A percentile compares a stretch with the other conserved stretches of the same genome.
phyloP scores from a whole-genome alignment of 1,140 invertebrate species.

The Palaemon carinicauda region DNA sequence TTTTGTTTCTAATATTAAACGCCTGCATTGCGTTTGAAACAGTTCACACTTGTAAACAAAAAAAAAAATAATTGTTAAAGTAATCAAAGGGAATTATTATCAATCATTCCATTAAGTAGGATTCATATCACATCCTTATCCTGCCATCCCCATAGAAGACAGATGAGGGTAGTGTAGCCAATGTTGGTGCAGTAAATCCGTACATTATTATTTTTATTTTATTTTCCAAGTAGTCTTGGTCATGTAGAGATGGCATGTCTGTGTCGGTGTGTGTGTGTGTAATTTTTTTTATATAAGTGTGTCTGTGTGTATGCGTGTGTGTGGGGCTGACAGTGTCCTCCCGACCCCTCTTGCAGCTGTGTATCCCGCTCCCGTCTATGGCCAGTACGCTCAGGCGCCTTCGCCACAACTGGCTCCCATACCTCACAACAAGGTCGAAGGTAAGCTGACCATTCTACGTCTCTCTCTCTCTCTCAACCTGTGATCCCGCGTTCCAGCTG shows the following conservation, averaged over 20 bases:
- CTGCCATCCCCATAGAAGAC: no score
- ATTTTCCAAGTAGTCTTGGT: constrained; percentile 1
- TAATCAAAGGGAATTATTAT: no score
- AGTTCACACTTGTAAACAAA: no score
- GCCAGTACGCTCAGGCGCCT: constrained; percentile 94
- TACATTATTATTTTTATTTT: no score
- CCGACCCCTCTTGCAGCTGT: constrained; percentile 55
- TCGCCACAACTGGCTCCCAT: constrained; percentile 89
- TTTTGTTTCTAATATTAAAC: no score
- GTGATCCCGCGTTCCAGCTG: no score
- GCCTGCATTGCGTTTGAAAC: no score
- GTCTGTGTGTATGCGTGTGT: constrained; percentile 47
- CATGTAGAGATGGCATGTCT: constrained; percentile 36
- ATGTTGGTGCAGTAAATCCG: neutral
- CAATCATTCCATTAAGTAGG: no score
- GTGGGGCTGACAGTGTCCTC: constrained; percentile 54
- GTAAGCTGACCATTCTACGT: constrained; percentile 82
- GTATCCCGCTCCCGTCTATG: constrained; percentile 82
- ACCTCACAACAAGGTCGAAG: constrained; percentile 91
- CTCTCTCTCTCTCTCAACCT: constrained; percentile 72
- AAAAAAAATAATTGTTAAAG: no score
- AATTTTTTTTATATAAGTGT: constrained; percentile 3
- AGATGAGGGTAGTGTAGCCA: constrained; percentile 2
- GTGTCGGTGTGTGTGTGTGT: neutral
- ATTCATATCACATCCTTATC: no score